phyloP scores from a whole-genome alignment of 1,140 invertebrate genomes.

The Propsilocerus akamusi region DNA sequence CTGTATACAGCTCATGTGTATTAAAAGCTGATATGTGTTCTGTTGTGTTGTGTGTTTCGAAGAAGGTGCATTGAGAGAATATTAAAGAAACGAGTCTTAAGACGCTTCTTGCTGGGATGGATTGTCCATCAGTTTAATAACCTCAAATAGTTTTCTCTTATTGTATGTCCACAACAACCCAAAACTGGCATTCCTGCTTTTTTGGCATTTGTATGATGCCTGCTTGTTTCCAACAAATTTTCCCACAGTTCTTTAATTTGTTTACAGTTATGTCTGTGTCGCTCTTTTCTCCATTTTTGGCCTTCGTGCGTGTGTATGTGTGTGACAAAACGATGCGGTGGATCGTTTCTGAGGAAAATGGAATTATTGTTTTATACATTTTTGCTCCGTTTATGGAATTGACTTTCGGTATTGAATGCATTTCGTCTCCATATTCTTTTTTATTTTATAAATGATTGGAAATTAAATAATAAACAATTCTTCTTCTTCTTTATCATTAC shows the following conservation, averaged over 20 bases:
- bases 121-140: no score
- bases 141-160: no score
- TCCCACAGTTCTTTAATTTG: slow-evolving; percentile 1
- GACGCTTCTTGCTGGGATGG: no score
- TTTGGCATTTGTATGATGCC: no score
- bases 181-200: no score
- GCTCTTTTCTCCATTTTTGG: background rate
- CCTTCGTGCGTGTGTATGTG: background rate
- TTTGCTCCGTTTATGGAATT: background rate
- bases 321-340: background rate
- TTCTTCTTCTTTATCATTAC: background rate
- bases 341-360: no score
- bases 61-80: no score
- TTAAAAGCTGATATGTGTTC: no score
- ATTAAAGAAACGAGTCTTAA: no score
- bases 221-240: background rate
- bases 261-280: background rate
- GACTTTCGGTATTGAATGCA: background rate
- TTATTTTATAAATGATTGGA: background rate
- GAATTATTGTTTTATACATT: background rate
- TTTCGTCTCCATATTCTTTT: background rate
- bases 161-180: no score
- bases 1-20: no score
- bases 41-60: no score
- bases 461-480: background rate